These are phyloP conservation scores for Rhabdomys dilectus DNA, from an alignment of 2,113 vertebrate species.

Conservation along the genomic window DNA sequence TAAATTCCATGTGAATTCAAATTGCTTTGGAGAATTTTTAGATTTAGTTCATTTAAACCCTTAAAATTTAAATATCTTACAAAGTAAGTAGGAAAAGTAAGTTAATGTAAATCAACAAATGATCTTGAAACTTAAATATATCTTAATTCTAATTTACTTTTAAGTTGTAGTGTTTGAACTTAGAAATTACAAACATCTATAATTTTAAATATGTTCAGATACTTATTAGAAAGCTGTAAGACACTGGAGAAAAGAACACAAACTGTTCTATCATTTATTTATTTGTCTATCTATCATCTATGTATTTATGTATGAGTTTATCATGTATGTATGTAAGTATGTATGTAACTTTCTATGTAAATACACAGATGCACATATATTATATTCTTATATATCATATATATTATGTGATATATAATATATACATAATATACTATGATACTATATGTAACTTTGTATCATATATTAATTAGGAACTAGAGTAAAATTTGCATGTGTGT, in stretches of 20 bases:
- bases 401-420: background rate
- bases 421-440: background rate
- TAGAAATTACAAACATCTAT: background rate
- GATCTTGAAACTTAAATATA: constrained; percentile 35
- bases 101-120: constrained; percentile 32
- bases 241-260: background rate
- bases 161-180: background rate
- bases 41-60: constrained; percentile 23
- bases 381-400: too few relatives aligned
- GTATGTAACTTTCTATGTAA: background rate
- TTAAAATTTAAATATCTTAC: constrained; percentile 5
- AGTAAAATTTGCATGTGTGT: background rate
- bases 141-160: background rate
- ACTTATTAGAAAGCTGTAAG: background rate
- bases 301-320: background rate
- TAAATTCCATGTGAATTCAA: constrained; percentile 27
- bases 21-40: background rate
- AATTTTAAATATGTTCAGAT: background rate
- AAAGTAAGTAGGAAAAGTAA: constrained; percentile 36
- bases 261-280: too few relatives aligned
- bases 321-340: background rate
- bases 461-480: background rate
- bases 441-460: background rate
- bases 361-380: too few relatives aligned
- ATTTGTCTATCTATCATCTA: rapidly evolving